These are phyloP conservation scores for Puffinus mauretanicus DNA, from an alignment of 2,113 vertebrate species.

Conservation along the genomic window DNA sequence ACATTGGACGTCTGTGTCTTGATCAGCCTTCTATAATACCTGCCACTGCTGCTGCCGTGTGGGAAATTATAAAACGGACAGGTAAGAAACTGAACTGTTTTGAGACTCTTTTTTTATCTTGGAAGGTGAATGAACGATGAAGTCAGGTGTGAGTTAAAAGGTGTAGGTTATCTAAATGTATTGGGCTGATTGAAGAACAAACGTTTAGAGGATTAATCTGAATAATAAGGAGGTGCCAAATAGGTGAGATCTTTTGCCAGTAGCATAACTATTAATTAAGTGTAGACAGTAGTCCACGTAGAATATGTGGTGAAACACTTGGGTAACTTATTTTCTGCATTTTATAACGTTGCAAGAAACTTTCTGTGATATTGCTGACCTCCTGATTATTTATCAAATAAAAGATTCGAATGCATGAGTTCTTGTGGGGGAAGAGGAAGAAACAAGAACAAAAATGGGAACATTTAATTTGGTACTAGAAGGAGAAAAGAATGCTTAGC, in stretches of 20 bases:
- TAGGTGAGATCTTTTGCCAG: neutral
- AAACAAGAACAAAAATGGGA: neutral
- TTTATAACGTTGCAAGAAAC: neutral
- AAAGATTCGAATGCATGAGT: fast-evolving
- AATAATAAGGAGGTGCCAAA: neutral
- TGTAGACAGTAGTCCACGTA: neutral
- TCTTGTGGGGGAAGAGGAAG: neutral
- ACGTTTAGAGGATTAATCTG: neutral
- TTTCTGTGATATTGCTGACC: neutral
- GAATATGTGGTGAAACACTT: neutral
- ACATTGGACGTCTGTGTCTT: slow-evolving; percentile 88
- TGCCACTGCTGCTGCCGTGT: slow-evolving; percentile 89
- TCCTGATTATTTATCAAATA: neutral
- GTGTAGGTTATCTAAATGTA: neutral
- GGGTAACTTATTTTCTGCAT: neutral
- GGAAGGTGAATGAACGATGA: neutral
- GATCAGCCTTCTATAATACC: slow-evolving; percentile 88
- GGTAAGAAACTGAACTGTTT: slow-evolving; percentile 65
- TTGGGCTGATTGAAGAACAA: neutral
- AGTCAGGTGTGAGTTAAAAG: neutral
- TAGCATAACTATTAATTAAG: neutral
- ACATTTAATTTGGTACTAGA: neutral
- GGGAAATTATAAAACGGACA: slow-evolving; percentile 89
- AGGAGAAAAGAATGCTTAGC: neutral
- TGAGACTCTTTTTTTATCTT: neutral